Evolutionary conservation across 1,140 invertebrate genomes (phyloP), one percentile per base, ranked within the genome.

Genomic region (Probaryconus sp.): DNA sequence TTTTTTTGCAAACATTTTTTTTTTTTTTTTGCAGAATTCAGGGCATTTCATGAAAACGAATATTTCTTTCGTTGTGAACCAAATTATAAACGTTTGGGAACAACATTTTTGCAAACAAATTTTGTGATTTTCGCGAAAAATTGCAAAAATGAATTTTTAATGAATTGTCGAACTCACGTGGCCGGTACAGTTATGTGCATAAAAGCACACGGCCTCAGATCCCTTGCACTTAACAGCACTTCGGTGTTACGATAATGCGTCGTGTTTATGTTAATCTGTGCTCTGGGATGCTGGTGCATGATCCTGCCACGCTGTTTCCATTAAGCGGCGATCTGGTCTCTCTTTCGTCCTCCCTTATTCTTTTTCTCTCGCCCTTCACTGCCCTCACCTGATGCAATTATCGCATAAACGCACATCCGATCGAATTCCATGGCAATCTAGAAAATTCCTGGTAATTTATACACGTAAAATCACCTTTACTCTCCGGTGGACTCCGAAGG

Each of bases 261-360:
- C 76, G 77, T 79, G 78, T 79, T 79, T 79, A 81, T 81, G 80
- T 79, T 81, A 79, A 81, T 81, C 72, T 77, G 45, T 70, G 67
- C 74, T 76, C 64, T 38, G 71, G 21, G 71, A 75, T 78, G 61
- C 68, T 74, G 69, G 69, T 72, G 68, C 70, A 71, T 71, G 70
- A 78, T 79, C 64, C 73, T 67, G 68, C 78, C 20, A 73, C 50
- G 38, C 51, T 64, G 33, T 60, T 63, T 63, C 58, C 58, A 61
- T 61, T 61, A 61, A 61, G 55, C 55, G 40, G 42, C 55, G 7
- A 3, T 24, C 21, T 24, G 21, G 21, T 24, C 21, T 26, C 35
- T 75, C 76, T 78, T 74, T 71, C 70, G 55, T 64, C 63, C 63
- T 73, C 53, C 63, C 56, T 74, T 50, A 64, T 69, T 70, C 53